phyloP scores from a whole-genome alignment of 2,113 vertebrate species.

The Symphodus melops region DNA sequence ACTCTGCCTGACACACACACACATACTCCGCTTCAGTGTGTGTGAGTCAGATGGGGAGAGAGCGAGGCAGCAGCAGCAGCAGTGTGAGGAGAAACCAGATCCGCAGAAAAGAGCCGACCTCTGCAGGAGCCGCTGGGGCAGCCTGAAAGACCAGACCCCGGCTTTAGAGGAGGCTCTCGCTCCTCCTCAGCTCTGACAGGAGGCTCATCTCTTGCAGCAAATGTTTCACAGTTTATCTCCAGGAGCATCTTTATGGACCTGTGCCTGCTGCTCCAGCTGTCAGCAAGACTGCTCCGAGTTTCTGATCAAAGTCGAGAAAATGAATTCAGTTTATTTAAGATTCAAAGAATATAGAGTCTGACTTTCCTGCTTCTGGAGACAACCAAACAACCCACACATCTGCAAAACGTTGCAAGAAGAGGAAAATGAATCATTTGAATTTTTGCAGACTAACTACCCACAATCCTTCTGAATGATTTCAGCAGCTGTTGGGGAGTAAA shows the following conservation, averaged over 20 bases:
- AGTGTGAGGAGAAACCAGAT: constrained; percentile 38
- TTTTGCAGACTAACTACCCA: background rate
- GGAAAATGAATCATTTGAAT: background rate
- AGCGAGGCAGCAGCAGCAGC: constrained; percentile 24
- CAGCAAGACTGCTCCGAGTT: background rate
- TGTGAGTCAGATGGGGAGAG: constrained; percentile 14
- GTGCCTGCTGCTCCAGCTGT: constrained; percentile 22
- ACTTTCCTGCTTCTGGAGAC: background rate
- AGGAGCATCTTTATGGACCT: constrained; percentile 14
- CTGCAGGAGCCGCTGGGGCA: background rate
- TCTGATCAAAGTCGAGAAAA: no score
- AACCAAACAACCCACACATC: background rate
- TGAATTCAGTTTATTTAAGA: no score
- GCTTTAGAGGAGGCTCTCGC: background rate
- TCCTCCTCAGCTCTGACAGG: background rate
- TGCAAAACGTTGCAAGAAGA: background rate
- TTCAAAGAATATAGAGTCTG: background rate
- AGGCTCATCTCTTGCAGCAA: background rate
- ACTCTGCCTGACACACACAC: constrained; percentile 14
- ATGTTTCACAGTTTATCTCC: background rate
- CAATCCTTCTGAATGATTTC: background rate
- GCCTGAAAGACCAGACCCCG: constrained; percentile 40
- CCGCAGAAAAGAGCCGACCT: background rate
- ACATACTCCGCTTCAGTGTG: constrained; percentile 4
- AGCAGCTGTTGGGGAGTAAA: no score